Conservation (phyloP, 2,888 invertebrate genomes). For the Willowsia nigromaculata region DNA sequence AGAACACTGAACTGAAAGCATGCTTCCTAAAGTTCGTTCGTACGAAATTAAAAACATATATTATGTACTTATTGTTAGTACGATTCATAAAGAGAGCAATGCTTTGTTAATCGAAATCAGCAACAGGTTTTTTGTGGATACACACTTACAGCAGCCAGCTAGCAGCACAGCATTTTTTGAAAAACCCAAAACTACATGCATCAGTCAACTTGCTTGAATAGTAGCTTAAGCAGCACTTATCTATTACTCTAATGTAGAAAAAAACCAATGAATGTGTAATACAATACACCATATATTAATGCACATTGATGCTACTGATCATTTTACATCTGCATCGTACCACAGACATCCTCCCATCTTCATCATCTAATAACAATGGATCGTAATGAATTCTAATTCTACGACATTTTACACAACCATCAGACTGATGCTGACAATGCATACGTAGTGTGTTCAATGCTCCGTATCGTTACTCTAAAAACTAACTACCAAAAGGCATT, state of each 20-base stretch:
- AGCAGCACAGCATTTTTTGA: conserved; percentile 14
- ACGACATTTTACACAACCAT: not conserved
- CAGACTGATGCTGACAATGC: not conserved
- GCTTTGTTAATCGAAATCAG: not conserved
- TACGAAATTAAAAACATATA: too few species aligned
- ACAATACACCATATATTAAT: not conserved
- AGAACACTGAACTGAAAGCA: not conserved
- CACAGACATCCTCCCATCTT: not conserved
- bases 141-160: not conserved
- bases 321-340: not conserved
- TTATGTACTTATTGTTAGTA: too few species aligned
- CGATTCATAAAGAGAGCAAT: not conserved
- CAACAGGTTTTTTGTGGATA: conserved; percentile 26
- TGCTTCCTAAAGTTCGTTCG: not conserved
- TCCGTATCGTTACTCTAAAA: too few species aligned
- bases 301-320: not conserved
- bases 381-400: conserved; percentile 39
- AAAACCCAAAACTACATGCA: not conserved
- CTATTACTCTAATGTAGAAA: not conserved
- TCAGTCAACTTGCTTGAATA: not conserved
- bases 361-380: not conserved
- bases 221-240: not conserved
- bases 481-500: too few species aligned
- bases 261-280: not conserved
- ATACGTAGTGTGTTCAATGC: not conserved